Evolutionary conservation across 1,140 invertebrate species (phyloP).

Genomic region (Aricia agestis): DNA sequence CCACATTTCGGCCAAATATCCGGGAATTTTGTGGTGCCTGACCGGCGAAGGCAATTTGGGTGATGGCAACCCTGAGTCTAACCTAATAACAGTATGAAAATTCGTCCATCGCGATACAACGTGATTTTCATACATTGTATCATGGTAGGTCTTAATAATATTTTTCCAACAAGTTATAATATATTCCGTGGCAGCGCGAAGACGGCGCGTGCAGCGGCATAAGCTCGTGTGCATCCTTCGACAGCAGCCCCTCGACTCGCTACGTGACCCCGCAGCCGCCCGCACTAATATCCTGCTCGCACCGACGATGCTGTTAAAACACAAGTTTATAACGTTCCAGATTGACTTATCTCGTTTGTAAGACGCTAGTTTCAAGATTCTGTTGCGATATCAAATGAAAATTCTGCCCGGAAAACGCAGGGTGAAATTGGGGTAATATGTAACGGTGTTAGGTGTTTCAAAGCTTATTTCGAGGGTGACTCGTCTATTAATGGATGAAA

Average conservation of each 20-base stretch:
- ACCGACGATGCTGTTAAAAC: not conserved
- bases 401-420: too few species aligned
- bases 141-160: slow-evolving; percentile 4
- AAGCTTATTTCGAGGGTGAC: too few species aligned
- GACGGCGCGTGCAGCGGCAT: slow-evolving; percentile 49
- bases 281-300: slow-evolving; percentile 43
- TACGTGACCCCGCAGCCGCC: slow-evolving; percentile 63
- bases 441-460: too few species aligned
- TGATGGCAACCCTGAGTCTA: too few species aligned
- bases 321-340: not conserved
- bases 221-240: slow-evolving; percentile 32
- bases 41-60: too few species aligned
- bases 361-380: not conserved
- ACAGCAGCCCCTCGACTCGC: slow-evolving; percentile 33
- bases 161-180: slow-evolving; percentile 10
- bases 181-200: slow-evolving; percentile 14
- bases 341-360: slow-evolving; percentile 1
- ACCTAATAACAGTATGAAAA: not conserved
- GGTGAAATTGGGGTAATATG: too few species aligned
- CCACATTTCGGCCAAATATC: too few species aligned
- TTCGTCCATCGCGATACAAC: not conserved
- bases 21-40: too few species aligned
- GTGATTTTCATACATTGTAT: not conserved
- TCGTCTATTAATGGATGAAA: too few species aligned
- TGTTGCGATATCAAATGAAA: not conserved